Percentiles rank a stretch among this genome's conserved stretches.
phyloP scores from a whole-genome alignment of 2,113 vertebrate genomes.

The Mustela nigripes region DNA sequence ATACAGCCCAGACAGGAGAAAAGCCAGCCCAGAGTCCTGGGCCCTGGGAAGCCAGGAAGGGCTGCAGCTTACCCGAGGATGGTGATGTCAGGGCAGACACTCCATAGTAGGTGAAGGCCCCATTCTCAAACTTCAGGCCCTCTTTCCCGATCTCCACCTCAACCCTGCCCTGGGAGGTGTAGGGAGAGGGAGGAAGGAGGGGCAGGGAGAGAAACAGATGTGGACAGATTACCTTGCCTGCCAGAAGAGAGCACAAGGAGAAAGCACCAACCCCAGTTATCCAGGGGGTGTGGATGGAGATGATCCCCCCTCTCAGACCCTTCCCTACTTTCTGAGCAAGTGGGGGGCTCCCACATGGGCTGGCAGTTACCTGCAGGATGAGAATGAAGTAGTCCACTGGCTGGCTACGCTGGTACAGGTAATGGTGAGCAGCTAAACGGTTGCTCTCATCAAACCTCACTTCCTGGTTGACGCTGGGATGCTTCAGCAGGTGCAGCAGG shows the following conservation, averaged over 20 bases:
- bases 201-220: not conserved
- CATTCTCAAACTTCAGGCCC: conserved; percentile 95
- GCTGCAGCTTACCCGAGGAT: conserved; percentile 90
- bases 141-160: conserved; percentile 97
- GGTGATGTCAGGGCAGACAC: conserved; percentile 92
- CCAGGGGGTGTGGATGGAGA: not conserved
- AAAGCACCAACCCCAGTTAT: not conserved
- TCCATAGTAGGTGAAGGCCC: conserved; percentile 95
- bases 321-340: not conserved
- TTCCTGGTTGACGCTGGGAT: conserved; percentile 96
- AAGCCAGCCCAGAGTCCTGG: not conserved
- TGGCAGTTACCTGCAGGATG: conserved; percentile 92
- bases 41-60: not conserved
- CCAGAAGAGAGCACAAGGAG: not conserved
- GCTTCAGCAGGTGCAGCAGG: conserved; percentile 93
- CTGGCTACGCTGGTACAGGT: conserved; percentile 94
- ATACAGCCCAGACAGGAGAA: fast-evolving
- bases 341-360: not conserved
- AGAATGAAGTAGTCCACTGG: conserved; percentile 96
- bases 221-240: not conserved
- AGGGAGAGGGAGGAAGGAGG: not conserved
- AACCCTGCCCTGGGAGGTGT: conserved; percentile 90
- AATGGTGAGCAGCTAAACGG: conserved; percentile 91
- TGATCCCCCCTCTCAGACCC: not conserved
- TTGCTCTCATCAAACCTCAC: conserved; percentile 92